phyloP scores from a whole-genome alignment of 2,888 invertebrate species.

The Cylindroiulus punctatus region DNA sequence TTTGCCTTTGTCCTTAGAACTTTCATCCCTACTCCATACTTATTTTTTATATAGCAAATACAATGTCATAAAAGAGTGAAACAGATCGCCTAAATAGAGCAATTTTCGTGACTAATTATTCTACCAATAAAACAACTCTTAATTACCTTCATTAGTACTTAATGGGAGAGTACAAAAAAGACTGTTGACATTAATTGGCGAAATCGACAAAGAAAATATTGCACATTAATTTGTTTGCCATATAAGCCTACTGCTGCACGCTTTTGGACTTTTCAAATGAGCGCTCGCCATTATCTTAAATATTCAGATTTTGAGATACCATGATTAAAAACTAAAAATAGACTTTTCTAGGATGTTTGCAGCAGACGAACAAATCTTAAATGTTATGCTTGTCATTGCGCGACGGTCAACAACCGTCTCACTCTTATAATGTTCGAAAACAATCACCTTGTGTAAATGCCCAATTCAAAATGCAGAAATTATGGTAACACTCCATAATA shows the following conservation, averaged over 20 bases:
- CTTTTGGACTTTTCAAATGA: neutral
- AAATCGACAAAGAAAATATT: conserved; percentile 3
- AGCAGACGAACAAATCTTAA: neutral
- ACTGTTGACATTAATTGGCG: conserved; percentile 3
- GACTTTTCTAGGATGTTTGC: neutral
- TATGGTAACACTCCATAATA: too few relatives aligned
- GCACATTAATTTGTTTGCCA: neutral
- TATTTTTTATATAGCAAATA: too few relatives aligned
- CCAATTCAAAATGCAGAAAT: too few relatives aligned
- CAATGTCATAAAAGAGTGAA: too few relatives aligned
- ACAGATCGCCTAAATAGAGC: neutral
- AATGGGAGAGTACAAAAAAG: neutral
- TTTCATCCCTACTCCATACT: too few relatives aligned
- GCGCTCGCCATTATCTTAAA: neutral
- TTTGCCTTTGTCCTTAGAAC: too few relatives aligned
- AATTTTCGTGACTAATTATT: neutral
- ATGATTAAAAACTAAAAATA: neutral
- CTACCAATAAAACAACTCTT: neutral
- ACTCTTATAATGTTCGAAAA: neutral
- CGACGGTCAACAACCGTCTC: too few relatives aligned
- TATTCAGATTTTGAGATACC: neutral
- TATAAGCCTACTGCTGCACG: neutral
- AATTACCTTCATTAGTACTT: conserved; percentile 11
- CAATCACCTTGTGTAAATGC: too few relatives aligned
- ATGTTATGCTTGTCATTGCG: too few relatives aligned